phyloP scores from a whole-genome alignment of 2,797 vertebrate species.

The Rhinogobio ventralis region DNA sequence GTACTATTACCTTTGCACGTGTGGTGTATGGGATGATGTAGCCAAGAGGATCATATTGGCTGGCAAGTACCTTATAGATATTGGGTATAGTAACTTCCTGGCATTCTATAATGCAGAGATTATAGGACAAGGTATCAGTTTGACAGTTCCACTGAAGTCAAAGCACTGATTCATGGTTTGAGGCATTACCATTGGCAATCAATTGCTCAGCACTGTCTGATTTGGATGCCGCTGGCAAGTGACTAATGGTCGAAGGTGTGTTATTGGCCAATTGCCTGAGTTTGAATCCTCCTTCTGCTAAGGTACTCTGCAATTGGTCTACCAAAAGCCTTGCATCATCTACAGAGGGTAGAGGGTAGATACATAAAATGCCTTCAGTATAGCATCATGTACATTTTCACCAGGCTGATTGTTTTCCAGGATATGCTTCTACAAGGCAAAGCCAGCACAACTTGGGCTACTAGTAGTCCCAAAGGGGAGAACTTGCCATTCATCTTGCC shows the following conservation, averaged over 20 bases:
- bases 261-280: neutral
- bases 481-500: too few relatives aligned
- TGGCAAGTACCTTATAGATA: neutral
- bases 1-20: too few relatives aligned
- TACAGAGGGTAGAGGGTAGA: neutral
- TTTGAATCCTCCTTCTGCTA: neutral
- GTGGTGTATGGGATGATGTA: neutral
- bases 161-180: neutral
- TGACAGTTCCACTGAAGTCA: neutral
- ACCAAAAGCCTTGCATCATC: neutral
- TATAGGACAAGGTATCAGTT: neutral
- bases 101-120: neutral
- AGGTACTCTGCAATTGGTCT: neutral
- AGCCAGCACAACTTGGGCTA: too few relatives aligned
- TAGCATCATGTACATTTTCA: too few relatives aligned
- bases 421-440: too few relatives aligned
- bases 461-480: too few relatives aligned
- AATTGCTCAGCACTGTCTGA: too few relatives aligned
- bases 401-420: too few relatives aligned
- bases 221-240: neutral
- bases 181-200: too few relatives aligned
- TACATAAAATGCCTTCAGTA: too few relatives aligned
- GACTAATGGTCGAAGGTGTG: neutral
- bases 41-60: conserved; percentile 10
- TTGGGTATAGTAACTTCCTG: neutral